Evolutionary conservation across 2,888 invertebrate species (phyloP).

Genomic region (Hylaea fasciaria): DNA sequence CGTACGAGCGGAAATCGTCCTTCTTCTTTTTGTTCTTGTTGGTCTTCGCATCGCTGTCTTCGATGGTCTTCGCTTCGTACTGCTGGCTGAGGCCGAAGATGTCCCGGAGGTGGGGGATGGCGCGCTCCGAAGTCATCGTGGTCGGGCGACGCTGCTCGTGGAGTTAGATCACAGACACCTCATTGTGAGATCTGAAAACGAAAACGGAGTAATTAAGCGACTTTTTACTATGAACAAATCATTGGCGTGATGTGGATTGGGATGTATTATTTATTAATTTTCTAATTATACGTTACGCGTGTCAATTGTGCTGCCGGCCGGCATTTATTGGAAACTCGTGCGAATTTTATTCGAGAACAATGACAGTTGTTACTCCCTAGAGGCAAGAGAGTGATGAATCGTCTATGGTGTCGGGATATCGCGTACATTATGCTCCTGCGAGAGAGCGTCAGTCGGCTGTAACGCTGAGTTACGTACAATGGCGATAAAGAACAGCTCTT

Average conservation of each 20-base stretch:
- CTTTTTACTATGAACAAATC: constrained; percentile 30
- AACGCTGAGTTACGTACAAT: constrained; percentile 46
- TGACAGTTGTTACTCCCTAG: constrained; percentile 38
- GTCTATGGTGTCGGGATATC: constrained; percentile 28
- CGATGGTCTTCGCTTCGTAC: constrained; percentile 76
- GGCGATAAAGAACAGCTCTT: constrained; percentile 51
- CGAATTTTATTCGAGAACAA: constrained; percentile 37
- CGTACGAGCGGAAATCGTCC: constrained; percentile 88
- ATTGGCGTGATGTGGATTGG: constrained; percentile 19
- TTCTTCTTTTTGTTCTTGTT: constrained; percentile 87
- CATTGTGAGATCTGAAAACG: constrained; percentile 76
- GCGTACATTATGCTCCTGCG: constrained; percentile 14
- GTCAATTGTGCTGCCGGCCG: constrained; percentile 39
- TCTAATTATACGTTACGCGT: constrained; percentile 38
- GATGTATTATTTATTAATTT: constrained; percentile 27
- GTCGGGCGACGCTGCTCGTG: constrained; percentile 51
- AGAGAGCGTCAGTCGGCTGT: constrained; percentile 12
- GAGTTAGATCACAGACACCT: constrained; percentile 69
- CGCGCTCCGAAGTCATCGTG: constrained; percentile 89
- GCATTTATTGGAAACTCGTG: constrained; percentile 43
- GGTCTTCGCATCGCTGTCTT: constrained; percentile 80
- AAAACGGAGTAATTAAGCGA: constrained; percentile 46
- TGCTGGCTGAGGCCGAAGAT: constrained; percentile 87
- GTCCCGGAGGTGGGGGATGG: constrained; percentile 91
- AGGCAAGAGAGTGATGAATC: constrained; percentile 27